phyloP scores from a whole-genome alignment of 2,113 vertebrate genomes.

The Myocastor coypus region DNA sequence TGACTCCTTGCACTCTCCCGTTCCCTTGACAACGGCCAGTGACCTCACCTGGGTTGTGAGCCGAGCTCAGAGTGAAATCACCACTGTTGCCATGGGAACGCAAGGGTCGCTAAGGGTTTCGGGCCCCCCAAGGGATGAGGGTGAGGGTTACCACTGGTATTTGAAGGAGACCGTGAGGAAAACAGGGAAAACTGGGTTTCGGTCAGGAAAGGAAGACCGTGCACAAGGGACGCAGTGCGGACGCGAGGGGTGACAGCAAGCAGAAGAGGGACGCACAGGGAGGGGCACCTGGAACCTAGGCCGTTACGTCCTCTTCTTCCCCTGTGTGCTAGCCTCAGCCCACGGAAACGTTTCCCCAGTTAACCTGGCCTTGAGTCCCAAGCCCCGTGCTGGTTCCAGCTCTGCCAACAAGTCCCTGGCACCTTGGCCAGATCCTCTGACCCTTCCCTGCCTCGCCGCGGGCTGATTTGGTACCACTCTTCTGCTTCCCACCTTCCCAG shows the following conservation, averaged over 20 bases:
- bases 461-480: neutral
- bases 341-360: neutral
- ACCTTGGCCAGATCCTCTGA: constrained; percentile 59
- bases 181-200: neutral
- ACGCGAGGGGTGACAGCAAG: neutral
- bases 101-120: constrained; percentile 66
- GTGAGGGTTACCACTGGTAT: neutral
- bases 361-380: neutral
- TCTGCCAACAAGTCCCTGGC: neutral
- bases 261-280: neutral
- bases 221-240: neutral
- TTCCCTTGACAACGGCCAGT: constrained; percentile 76
- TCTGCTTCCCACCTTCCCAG: neutral
- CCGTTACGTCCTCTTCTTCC: neutral
- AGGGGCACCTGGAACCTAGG: neutral
- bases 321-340: too few species aligned
- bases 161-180: neutral
- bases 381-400: neutral
- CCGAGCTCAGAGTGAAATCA: constrained; percentile 78
- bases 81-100: constrained; percentile 77
- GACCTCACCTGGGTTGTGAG: constrained; percentile 73
- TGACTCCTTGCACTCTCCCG: constrained; percentile 48
- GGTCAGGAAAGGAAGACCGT: neutral
- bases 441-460: neutral
- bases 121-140: neutral